phyloP scores from a whole-genome alignment of 2,113 vertebrate species.

The Odocoileus virginianus region DNA sequence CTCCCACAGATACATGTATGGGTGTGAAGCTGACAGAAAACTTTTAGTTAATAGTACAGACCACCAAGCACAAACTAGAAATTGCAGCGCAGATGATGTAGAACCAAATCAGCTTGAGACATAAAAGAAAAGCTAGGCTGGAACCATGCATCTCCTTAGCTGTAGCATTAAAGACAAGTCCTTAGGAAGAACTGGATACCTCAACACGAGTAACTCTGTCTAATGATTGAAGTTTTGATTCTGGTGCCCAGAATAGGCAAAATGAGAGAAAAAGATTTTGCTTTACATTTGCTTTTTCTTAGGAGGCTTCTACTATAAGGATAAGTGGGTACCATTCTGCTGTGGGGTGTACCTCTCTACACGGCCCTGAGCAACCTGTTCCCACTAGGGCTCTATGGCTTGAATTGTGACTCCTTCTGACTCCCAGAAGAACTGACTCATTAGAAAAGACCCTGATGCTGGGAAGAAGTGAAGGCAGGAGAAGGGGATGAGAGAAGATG shows the following conservation, averaged over 20 bases:
- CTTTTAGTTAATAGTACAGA: background rate
- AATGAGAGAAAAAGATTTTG: background rate
- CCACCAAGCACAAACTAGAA: background rate
- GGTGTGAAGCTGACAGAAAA: background rate
- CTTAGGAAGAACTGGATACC: background rate
- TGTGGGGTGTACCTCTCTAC: background rate
- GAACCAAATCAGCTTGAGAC: background rate
- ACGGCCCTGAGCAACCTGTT: fast-evolving
- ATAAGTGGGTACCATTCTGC: fast-evolving
- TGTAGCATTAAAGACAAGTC: background rate
- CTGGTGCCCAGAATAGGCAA: background rate
- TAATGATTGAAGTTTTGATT: background rate
- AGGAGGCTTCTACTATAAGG: background rate
- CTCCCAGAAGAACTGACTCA: background rate
- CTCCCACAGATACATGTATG: no score
- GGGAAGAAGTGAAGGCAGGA: background rate
- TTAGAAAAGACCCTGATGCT: background rate
- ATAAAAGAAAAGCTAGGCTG: background rate
- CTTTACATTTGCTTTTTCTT: background rate
- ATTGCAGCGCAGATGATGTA: background rate
- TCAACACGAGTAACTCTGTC: background rate
- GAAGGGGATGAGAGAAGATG: background rate
- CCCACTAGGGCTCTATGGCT: no score
- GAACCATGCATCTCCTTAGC: background rate
- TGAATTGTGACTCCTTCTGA: fast-evolving